These are phyloP conservation scores for Standfussiana lucernea DNA, from an alignment of 2,888 invertebrate genomes.

Conservation along the genomic window DNA sequence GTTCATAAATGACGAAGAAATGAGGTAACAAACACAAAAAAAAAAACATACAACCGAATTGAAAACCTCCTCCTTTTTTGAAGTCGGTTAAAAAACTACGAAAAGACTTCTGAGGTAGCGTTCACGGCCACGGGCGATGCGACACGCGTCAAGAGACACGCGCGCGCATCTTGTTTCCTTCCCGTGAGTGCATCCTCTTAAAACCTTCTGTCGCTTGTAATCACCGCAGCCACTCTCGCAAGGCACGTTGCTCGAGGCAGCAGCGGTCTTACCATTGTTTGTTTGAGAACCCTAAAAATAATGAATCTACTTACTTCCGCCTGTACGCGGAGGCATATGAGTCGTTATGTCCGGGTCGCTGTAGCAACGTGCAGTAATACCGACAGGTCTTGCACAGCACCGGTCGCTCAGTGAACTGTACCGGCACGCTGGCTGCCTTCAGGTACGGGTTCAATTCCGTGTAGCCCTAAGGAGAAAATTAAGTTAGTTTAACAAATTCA, in stretches of 20 bases:
- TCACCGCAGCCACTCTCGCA: neutral
- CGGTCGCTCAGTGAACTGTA: slow-evolving; percentile 92
- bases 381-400: slow-evolving; percentile 96
- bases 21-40: too few relatives aligned
- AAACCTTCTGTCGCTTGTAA: neutral
- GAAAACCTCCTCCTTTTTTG: too few relatives aligned
- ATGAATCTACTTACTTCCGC: slow-evolving; percentile 77
- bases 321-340: slow-evolving; percentile 87
- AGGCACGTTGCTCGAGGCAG: neutral
- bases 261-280: neutral
- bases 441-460: slow-evolving; percentile 90
- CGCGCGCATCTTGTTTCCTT: neutral
- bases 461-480: slow-evolving; percentile 79
- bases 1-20: too few relatives aligned
- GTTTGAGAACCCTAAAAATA: neutral
- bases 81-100: too few relatives aligned
- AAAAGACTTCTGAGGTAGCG: neutral
- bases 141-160: neutral
- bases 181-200: neutral
- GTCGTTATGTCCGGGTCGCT: slow-evolving; percentile 91
- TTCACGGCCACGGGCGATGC: neutral
- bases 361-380: slow-evolving; percentile 93
- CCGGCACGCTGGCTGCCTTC: slow-evolving; percentile 92
- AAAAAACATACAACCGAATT: too few relatives aligned
- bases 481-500: neutral